Percentiles rank a stretch among this genome's conserved stretches.
Conservation (phyloP, 2,888 invertebrate genomes). For the Epirrhoe tristata region DNA sequence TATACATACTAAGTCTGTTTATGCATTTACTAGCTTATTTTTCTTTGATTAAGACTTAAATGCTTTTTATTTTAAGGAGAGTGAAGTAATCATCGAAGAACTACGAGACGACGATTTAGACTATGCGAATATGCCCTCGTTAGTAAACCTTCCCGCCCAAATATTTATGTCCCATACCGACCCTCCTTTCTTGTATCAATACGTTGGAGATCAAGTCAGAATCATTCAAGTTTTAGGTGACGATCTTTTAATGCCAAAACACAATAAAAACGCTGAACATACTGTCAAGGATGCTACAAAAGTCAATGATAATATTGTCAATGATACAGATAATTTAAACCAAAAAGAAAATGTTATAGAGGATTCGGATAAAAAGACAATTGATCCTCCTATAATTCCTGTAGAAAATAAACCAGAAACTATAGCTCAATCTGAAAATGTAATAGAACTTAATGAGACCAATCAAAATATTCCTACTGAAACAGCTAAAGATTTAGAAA, state of each 20-base stretch:
- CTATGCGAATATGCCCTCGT: slow-evolving; percentile 79
- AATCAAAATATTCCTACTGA: slow-evolving; percentile 32
- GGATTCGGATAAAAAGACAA: slow-evolving; percentile 43
- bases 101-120: slow-evolving; percentile 78
- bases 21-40: slow-evolving; percentile 74
- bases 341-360: slow-evolving; percentile 54
- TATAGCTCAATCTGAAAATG: slow-evolving; percentile 39
- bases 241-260: slow-evolving; percentile 64
- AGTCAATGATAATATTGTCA: slow-evolving; percentile 20
- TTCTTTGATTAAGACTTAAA: slow-evolving; percentile 75
- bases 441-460: slow-evolving; percentile 30
- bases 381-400: slow-evolving; percentile 43
- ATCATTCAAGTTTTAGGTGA: slow-evolving; percentile 77
- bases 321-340: slow-evolving; percentile 58
- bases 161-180: slow-evolving; percentile 75
- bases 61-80: slow-evolving; percentile 84
- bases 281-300: slow-evolving; percentile 3
- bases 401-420: slow-evolving; percentile 35
- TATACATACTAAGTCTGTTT: slow-evolving; percentile 69
- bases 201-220: slow-evolving; percentile 76
- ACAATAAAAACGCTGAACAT: slow-evolving; percentile 56
- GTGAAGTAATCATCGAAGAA: slow-evolving; percentile 83
- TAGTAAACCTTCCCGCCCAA: slow-evolving; percentile 69
- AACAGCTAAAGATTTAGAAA: slow-evolving; percentile 17
- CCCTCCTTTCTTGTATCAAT: slow-evolving; percentile 79